A percentile compares a stretch with the other conserved stretches of the same genome.
phyloP scores from a whole-genome alignment of 2,113 vertebrate species.

The human region DNA sequence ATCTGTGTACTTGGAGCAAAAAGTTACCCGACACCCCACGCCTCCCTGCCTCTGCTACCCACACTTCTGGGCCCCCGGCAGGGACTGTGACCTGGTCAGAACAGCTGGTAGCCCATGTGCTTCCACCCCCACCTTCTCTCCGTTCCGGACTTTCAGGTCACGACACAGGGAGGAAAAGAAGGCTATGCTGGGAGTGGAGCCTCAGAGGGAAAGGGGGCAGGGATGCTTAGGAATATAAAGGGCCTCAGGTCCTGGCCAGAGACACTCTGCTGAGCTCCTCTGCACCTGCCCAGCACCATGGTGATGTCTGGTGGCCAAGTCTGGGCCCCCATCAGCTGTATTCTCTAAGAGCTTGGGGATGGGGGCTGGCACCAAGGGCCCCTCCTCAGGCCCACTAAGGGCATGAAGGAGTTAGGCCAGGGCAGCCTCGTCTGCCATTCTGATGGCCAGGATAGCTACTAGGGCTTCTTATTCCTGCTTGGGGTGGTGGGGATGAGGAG shows the following conservation, averaged over 20 bases:
- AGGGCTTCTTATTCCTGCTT: neutral
- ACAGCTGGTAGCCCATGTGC: neutral
- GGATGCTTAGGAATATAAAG: conserved; percentile 24
- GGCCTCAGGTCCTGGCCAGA: neutral
- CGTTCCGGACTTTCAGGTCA: conserved; percentile 18
- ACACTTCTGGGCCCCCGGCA: neutral
- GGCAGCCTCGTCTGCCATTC: neutral
- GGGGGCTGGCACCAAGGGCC: neutral
- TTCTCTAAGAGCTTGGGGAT: neutral
- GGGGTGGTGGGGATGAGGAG: neutral
- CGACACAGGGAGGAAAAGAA: neutral
- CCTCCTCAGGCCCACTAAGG: neutral
- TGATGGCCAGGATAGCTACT: neutral
- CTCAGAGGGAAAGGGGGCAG: neutral
- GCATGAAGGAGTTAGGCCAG: neutral
- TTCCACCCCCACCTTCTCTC: conserved; percentile 48
- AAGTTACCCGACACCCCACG: neutral
- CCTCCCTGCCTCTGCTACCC: neutral
- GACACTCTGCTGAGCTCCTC: neutral
- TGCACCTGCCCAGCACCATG: conserved; percentile 14
- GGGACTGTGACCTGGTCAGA: neutral
- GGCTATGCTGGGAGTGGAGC: neutral
- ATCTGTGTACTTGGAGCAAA: neutral
- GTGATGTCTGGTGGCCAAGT: conserved; percentile 33
- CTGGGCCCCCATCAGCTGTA: neutral